Evolutionary conservation across 2,113 vertebrate genomes (phyloP).

Genomic region (Epinephelus fuscoguttatus): DNA sequence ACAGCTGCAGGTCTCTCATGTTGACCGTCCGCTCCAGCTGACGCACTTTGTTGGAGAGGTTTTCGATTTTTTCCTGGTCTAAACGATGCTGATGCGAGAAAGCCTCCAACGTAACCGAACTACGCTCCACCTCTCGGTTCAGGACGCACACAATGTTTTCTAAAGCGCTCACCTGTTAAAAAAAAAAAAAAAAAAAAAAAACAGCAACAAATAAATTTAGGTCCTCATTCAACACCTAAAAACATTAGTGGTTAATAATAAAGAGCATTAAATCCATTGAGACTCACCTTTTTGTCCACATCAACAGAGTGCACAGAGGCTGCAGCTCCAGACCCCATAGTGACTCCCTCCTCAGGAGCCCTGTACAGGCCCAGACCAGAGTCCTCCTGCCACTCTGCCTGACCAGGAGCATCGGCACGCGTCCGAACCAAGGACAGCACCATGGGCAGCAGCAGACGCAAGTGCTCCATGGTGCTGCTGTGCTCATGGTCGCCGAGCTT

Average conservation of each 20-base stretch:
- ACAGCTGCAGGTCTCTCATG: constrained; percentile 90
- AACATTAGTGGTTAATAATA: not conserved
- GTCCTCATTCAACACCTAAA: not conserved
- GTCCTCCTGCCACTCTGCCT: constrained; percentile 81
- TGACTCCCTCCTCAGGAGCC: constrained; percentile 77
- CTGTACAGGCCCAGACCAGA: constrained; percentile 80
- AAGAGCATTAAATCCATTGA: not conserved
- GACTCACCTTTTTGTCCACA: constrained; percentile 84
- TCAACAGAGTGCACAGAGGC: constrained; percentile 66
- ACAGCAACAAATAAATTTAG: not conserved
- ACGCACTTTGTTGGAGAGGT: constrained; percentile 88
- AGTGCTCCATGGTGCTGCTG: constrained; percentile 86
- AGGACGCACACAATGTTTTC: constrained; percentile 95
- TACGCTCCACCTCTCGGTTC: constrained; percentile 93
- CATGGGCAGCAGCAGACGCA: constrained; percentile 88
- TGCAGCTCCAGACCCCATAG: constrained; percentile 6
- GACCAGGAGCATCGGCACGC: constrained; percentile 33
- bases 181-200: not conserved
- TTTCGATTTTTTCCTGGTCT: constrained; percentile 92
- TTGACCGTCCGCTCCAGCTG: constrained; percentile 91
- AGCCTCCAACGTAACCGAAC: constrained; percentile 87
- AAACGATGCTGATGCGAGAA: constrained; percentile 89
- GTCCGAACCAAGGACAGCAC: constrained; percentile 68
- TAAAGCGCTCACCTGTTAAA: constrained; percentile 85
- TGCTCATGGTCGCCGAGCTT: constrained; percentile 88